Evolutionary conservation across 2,888 invertebrate genomes (phyloP), one percentile per base, ranked within the genome.

Genomic region (Xanthia togata): DNA sequence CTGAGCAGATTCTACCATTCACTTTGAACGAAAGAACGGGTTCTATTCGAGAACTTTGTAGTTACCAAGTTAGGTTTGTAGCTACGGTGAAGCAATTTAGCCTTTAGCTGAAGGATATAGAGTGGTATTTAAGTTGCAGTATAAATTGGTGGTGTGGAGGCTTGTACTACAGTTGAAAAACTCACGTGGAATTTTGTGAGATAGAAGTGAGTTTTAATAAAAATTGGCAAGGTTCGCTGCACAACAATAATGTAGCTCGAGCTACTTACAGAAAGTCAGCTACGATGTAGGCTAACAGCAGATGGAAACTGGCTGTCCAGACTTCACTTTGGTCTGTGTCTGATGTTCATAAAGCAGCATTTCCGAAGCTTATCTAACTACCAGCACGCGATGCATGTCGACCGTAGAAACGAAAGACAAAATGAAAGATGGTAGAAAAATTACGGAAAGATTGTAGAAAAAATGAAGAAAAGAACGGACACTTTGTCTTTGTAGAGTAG

Each of bases 11-110:
- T 70, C 76, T 70, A 85, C 85, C 79, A 77, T 83, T 85, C 84
- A 73, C 86, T 86, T 73, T 47, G 78, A 83, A 86, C 41, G 79
- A 81, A 81, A 73, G 82, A 88, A 83, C 78, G 76, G 75, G 68
- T 70, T 67, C 50, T 41, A 55, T 81, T 81, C 68, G 81, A 86
- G 79, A 88, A 81, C 82, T 75, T 78, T 73, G 71, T 79, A 17
- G 57, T 78, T 47, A 73, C 73, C 73, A 79, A 57, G 5, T 78
- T 78, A 76, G 31, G n/a, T 67, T 8, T 69, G 74, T 53, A 59
- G 70, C 63, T 73, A 41, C 9, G 62, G n/a, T 63, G 60, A 71
- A 71, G 38, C 6, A 87, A 70, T 78, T 47, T 78, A 55, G 55
- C 31, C 70, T 79, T 64, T 87, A 78, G 59, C 41, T 14, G 8